Evolutionary conservation across 1,140 invertebrate genomes (phyloP).

Genomic region (Tenebrio molitor): DNA sequence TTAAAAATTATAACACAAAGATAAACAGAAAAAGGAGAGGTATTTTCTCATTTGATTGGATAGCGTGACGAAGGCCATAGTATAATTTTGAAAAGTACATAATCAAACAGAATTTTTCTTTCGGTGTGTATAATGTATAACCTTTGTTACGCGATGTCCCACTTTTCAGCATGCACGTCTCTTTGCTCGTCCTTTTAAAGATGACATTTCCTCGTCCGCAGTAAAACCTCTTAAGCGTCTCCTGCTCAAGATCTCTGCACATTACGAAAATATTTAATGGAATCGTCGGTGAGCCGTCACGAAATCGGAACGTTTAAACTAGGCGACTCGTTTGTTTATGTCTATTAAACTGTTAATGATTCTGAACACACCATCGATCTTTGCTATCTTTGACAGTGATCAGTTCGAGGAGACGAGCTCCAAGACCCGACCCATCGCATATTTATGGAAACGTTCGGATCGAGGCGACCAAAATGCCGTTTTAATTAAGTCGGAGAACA

Average conservation of each 20-base stretch:
- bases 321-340: conserved; percentile 2
- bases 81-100: no score
- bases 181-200: no score
- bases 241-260: not conserved
- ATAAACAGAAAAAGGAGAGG: no score
- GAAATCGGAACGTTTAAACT: not conserved
- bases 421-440: not conserved
- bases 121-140: no score
- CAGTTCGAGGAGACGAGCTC: not conserved
- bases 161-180: no score
- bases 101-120: no score
- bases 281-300: not conserved
- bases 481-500: conserved; percentile 1
- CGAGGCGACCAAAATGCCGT: not conserved
- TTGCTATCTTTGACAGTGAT: conserved; percentile 3
- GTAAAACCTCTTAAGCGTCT: no score
- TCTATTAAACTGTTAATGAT: conserved; percentile 28
- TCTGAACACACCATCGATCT: conserved; percentile 8
- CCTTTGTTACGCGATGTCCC: no score
- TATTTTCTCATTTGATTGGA: no score
- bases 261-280: conserved; percentile 21
- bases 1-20: no score
- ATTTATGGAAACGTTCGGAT: conserved; percentile 23
- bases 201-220: no score
- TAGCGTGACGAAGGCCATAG: no score